A percentile compares a stretch with the other conserved stretches of the same genome.
Conservation (phyloP, 1,140 invertebrate species). For the Cotesia glomerata region DNA sequence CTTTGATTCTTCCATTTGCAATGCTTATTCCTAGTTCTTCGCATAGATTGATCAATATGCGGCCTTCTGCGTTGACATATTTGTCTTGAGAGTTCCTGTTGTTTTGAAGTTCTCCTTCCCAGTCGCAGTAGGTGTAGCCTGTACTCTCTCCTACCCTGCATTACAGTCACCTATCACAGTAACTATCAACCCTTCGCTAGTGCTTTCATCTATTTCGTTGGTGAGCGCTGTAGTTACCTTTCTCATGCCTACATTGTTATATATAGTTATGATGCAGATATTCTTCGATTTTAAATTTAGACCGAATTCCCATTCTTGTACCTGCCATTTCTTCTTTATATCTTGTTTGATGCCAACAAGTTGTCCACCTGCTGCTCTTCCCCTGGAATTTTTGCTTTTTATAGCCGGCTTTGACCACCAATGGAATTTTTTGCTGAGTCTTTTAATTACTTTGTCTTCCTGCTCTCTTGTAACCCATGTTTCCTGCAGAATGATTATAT, state of each 20-base stretch:
- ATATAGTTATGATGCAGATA: slow-evolving; percentile 15
- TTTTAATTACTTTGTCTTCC: slow-evolving; percentile 13
- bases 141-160: slow-evolving; percentile 20
- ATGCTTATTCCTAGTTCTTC: slow-evolving; percentile 5
- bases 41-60: slow-evolving; percentile 18
- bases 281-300: neutral
- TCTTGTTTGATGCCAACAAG: slow-evolving; percentile 27
- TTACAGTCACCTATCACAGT: slow-evolving; percentile 28
- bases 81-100: slow-evolving; percentile 15
- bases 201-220: slow-evolving; percentile 6
- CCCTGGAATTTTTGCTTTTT: slow-evolving; percentile 25
- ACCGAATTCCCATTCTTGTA: slow-evolving; percentile 1
- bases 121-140: neutral
- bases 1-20: slow-evolving; percentile 23
- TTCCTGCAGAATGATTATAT: slow-evolving; percentile 21
- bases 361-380: slow-evolving; percentile 26
- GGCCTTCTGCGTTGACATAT: slow-evolving; percentile 19
- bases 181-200: neutral
- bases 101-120: neutral
- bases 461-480: slow-evolving; percentile 30
- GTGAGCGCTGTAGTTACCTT: slow-evolving; percentile 9
- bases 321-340: neutral
- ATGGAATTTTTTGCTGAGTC: slow-evolving; percentile 11
- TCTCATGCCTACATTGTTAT: slow-evolving; percentile 21
- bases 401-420: slow-evolving; percentile 21